Conservation (phyloP, 2,888 invertebrate species). For the Nemurella pictetii region DNA sequence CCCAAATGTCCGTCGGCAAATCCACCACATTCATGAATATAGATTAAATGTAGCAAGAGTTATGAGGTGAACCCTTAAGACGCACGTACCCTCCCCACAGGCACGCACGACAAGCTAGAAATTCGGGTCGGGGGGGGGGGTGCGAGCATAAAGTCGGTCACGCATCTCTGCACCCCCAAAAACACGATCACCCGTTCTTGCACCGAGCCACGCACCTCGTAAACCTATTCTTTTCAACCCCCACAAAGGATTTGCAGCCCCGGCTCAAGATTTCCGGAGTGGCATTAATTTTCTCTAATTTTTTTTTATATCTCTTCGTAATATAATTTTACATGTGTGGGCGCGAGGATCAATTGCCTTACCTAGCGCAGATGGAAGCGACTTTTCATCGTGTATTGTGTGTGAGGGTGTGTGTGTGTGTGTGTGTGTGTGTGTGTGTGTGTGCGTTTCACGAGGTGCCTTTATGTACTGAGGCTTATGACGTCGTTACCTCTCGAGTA, state of each 20-base stretch:
- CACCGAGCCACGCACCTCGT: conserved; percentile 25
- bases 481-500: background rate
- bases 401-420: too few relatives aligned
- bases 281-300: background rate
- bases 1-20: background rate
- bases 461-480: background rate
- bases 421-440: too few relatives aligned
- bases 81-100: conserved; percentile 28
- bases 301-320: background rate
- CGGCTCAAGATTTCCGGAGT: background rate
- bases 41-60: conserved; percentile 39
- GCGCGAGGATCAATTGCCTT: background rate
- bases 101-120: conserved; percentile 40
- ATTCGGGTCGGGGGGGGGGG: conserved; percentile 8
- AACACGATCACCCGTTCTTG: background rate
- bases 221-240: conserved; percentile 18
- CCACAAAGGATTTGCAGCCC: conserved; percentile 23
- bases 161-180: conserved; percentile 24
- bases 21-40: conserved; percentile 37
- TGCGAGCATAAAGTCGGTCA: conserved; percentile 18
- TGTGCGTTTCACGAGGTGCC: background rate
- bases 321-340: background rate
- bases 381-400: background rate
- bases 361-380: background rate
- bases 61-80: conserved; percentile 35